Evolutionary conservation across 1,140 invertebrate species (phyloP).

Genomic region (Drosophila rufa): DNA sequence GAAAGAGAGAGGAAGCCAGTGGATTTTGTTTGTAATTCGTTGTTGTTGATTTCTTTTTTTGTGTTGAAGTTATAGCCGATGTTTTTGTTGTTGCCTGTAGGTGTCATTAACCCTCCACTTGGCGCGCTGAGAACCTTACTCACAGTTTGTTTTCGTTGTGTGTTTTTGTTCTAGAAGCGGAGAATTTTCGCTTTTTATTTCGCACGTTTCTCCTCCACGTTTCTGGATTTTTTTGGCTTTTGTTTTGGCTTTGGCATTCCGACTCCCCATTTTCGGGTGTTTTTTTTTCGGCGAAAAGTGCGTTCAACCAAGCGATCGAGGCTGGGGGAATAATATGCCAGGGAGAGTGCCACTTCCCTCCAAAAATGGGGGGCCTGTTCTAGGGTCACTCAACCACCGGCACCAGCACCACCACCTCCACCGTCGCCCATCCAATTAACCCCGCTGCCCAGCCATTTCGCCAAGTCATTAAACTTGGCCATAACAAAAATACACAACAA

Average conservation of each 20-base stretch:
- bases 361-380: constrained; percentile 19
- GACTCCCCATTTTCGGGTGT: neutral
- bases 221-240: constrained; percentile 54
- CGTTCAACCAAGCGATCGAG: constrained; percentile 26
- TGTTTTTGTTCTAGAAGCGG: constrained; percentile 44
- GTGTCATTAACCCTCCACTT: constrained; percentile 75
- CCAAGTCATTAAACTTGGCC: constrained; percentile 35
- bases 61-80: constrained; percentile 21
- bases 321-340: constrained; percentile 4
- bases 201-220: constrained; percentile 45
- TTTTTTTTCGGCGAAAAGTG: neutral
- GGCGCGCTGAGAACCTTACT: constrained; percentile 67
- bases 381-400: constrained; percentile 18
- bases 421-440: neutral
- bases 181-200: constrained; percentile 67
- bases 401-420: neutral
- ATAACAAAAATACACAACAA: constrained; percentile 19
- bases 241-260: constrained; percentile 72
- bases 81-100: constrained; percentile 34
- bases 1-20: neutral
- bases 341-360: constrained; percentile 10
- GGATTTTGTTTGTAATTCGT: constrained; percentile 42
- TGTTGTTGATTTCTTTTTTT: constrained; percentile 44
- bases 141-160: constrained; percentile 52
- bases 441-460: neutral